Evolutionary conservation across 2,888 invertebrate genomes (phyloP).

Genomic region (Cactoblastis cactorum): DNA sequence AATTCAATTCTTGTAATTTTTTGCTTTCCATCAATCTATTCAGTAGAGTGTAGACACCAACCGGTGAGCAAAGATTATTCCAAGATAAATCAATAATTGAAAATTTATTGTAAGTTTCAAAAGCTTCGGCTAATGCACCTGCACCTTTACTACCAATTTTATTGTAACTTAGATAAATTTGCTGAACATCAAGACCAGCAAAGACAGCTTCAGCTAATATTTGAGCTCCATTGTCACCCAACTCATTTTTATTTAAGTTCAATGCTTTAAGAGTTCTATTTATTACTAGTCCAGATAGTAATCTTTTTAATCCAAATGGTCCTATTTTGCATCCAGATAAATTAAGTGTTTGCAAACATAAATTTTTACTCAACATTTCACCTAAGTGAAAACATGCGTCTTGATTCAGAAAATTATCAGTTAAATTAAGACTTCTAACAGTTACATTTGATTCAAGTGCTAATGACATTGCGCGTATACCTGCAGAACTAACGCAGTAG

Average conservation of each 20-base stretch:
- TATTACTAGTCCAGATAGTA: constrained; percentile 32
- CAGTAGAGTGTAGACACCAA: constrained; percentile 37
- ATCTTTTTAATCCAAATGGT: constrained; percentile 32
- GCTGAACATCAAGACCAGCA: constrained; percentile 36
- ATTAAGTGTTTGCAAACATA: constrained; percentile 41
- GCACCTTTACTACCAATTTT: constrained; percentile 41
- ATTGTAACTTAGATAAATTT: constrained; percentile 49
- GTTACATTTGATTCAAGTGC: constrained; percentile 47
- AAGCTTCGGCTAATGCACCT: constrained; percentile 35
- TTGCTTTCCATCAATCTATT: constrained; percentile 37
- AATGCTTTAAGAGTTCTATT: constrained; percentile 39
- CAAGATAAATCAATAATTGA: constrained; percentile 51
- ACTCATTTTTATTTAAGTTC: constrained; percentile 43
- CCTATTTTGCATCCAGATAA: constrained; percentile 60
- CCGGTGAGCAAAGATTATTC: constrained; percentile 43
- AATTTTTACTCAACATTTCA: constrained; percentile 47
- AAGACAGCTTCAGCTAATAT: constrained; percentile 37
- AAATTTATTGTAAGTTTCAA: constrained; percentile 46
- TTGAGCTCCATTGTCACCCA: constrained; percentile 43
- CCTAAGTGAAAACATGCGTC: constrained; percentile 61
- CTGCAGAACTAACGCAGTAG: constrained; percentile 52
- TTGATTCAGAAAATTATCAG: constrained; percentile 50
- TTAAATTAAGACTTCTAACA: constrained; percentile 46
- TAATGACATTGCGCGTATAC: constrained; percentile 50
- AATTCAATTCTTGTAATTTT: constrained; percentile 40